phyloP scores from a whole-genome alignment of 92 coral and sea anemone genomes.

The Galaxea fascicularis region DNA sequence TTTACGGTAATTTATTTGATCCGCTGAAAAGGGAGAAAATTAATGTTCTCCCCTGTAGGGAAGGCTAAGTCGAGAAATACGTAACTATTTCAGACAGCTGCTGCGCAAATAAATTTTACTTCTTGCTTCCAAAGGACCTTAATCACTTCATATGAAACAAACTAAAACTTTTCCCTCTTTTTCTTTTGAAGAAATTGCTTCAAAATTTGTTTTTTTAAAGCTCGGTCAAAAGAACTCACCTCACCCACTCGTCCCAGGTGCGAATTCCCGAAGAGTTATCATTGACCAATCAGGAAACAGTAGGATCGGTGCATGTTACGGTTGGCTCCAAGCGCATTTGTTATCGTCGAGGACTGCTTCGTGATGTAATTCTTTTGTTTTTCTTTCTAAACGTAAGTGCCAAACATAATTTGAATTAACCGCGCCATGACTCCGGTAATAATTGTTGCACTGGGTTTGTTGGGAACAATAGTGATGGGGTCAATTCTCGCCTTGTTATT shows the following conservation, averaged over 20 bases:
- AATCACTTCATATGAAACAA: no score
- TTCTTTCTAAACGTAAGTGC: neutral
- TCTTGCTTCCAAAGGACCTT: neutral
- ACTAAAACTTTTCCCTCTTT: neutral
- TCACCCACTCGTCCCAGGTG: no score
- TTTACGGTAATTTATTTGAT: no score
- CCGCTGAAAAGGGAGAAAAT: neutral
- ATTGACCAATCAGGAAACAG: constrained; percentile 24
- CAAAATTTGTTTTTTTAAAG: neutral
- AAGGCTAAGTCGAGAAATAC: neutral
- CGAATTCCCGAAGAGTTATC: neutral
- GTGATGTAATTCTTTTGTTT: neutral
- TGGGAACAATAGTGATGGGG: constrained; percentile 79
- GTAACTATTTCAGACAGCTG: neutral
- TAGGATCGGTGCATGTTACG: neutral
- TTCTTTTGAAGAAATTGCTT: no score
- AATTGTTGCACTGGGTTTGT: constrained; percentile 74
- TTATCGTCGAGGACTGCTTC: neutral
- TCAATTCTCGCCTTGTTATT: constrained; percentile 79
- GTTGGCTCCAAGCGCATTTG: neutral
- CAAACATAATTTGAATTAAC: neutral
- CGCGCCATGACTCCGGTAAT: constrained; percentile 43
- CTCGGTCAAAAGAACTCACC: neutral
- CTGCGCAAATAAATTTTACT: neutral
- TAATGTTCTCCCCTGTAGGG: neutral